phyloP scores from a whole-genome alignment of 2,113 vertebrate species.

The Thinocorus orbignyianus region DNA sequence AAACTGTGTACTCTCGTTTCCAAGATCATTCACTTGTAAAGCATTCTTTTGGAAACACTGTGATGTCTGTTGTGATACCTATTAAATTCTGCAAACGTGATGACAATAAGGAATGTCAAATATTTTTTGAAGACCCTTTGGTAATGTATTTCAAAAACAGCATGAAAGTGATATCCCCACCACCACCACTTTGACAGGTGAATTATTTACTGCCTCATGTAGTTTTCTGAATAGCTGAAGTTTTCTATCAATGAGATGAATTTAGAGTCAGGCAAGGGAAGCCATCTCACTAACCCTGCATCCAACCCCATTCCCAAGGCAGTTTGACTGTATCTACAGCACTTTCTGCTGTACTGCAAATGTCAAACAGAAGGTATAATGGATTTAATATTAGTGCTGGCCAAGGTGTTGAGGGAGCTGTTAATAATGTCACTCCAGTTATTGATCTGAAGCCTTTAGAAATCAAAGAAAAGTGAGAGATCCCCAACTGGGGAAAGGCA shows the following conservation, averaged over 20 bases:
- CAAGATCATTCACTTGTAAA: neutral
- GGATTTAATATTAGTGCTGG: constrained; percentile 83
- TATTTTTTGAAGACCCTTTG: constrained; percentile 44
- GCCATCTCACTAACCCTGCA: constrained; percentile 71
- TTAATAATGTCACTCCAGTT: constrained; percentile 85
- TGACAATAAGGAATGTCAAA: constrained; percentile 56
- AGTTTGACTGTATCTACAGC: constrained; percentile 80
- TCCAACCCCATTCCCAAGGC: constrained; percentile 73
- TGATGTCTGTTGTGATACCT: constrained; percentile 50
- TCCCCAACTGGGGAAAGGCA: constrained; percentile 75
- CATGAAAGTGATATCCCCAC: neutral
- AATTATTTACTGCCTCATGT: constrained; percentile 59
- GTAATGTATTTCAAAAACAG: constrained; percentile 56
- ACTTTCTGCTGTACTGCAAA: constrained; percentile 78
- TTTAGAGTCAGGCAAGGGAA: constrained; percentile 73
- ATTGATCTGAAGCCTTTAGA: constrained; percentile 82
- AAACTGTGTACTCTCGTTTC: neutral
- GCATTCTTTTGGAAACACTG: constrained; percentile 33
- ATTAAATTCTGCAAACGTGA: constrained; percentile 48
- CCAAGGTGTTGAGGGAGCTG: constrained; percentile 82
- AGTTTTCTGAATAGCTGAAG: constrained; percentile 55
- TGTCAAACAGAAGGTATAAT: constrained; percentile 80
- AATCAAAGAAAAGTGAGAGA: constrained; percentile 81
- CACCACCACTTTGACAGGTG: constrained; percentile 6
- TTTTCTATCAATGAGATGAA: constrained; percentile 74